phyloP scores from a whole-genome alignment of 2,113 vertebrate species.

The Actinemys pallida region DNA sequence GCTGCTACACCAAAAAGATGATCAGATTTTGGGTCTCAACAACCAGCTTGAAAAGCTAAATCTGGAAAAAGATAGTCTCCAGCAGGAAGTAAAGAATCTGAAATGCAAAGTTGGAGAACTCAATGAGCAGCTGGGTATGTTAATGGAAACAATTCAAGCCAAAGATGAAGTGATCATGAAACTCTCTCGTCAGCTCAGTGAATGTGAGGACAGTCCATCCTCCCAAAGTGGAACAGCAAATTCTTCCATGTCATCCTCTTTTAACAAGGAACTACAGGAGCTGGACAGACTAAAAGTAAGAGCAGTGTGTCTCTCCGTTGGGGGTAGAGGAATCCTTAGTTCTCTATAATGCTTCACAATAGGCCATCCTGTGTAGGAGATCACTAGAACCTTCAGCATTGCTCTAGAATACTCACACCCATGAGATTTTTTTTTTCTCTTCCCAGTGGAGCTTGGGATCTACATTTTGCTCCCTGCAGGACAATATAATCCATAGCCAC shows the following conservation, averaged over 20 bases:
- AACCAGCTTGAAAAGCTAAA: constrained; percentile 88
- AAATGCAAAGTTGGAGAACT: constrained; percentile 92
- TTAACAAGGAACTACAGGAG: constrained; percentile 85
- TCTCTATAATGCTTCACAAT: neutral
- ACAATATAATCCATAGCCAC: neutral
- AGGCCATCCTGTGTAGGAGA: neutral
- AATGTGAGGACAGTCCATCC: constrained; percentile 60
- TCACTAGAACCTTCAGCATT: neutral
- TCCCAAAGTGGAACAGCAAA: constrained; percentile 30
- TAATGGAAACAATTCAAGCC: constrained; percentile 97
- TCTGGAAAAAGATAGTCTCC: constrained; percentile 90
- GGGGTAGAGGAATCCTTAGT: neutral
- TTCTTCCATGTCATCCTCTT: constrained; percentile 4
- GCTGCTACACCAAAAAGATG: constrained; percentile 86
- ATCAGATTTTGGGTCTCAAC: constrained; percentile 89
- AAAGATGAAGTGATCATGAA: constrained; percentile 98
- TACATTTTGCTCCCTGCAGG: neutral
- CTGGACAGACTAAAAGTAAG: constrained; percentile 90
- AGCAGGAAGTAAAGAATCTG: constrained; percentile 88
- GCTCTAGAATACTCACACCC: neutral
- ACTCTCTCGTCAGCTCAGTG: constrained; percentile 86
- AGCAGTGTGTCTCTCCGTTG: neutral
- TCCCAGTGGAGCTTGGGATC: neutral
- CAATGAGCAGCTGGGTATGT: constrained; percentile 91
- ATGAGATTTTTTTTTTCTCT: constrained; percentile 8